Evolutionary conservation across 2,797 vertebrate species (phyloP).

Genomic region (Micromesistius poutassou): DNA sequence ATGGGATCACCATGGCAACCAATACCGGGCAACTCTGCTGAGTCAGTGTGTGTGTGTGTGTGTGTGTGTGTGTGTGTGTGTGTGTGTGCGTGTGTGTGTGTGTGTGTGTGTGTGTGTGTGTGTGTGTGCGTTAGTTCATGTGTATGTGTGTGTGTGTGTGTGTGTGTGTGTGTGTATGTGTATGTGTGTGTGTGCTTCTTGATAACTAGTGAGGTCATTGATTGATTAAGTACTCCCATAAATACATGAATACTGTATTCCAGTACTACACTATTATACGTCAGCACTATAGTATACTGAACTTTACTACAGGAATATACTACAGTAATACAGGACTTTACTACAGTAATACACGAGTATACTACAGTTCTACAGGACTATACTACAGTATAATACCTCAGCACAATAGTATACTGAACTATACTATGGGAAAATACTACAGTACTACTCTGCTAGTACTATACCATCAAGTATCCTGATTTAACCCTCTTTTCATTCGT

Average conservation of each 20-base stretch:
- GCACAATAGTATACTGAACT: not conserved
- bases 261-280: not conserved
- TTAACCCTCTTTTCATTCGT: not conserved
- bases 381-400: not conserved
- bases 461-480: not conserved
- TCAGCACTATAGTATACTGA: not conserved
- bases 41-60: not conserved
- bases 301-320: not conserved
- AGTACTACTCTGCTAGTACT: not conserved
- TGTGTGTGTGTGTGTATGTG: not conserved
- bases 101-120: not conserved
- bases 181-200: not conserved
- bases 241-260: not conserved
- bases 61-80: not conserved
- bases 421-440: not conserved
- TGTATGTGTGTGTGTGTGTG: not conserved
- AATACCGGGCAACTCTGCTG: constrained; percentile 6
- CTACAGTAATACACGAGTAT: not conserved
- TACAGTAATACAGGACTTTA: not conserved
- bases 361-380: not conserved
- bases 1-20: constrained; percentile 39
- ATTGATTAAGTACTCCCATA: not conserved
- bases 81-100: not conserved
- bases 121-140: not conserved
- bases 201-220: not conserved